phyloP scores from a whole-genome alignment of 2,113 vertebrate species.

The Scomber colias region DNA sequence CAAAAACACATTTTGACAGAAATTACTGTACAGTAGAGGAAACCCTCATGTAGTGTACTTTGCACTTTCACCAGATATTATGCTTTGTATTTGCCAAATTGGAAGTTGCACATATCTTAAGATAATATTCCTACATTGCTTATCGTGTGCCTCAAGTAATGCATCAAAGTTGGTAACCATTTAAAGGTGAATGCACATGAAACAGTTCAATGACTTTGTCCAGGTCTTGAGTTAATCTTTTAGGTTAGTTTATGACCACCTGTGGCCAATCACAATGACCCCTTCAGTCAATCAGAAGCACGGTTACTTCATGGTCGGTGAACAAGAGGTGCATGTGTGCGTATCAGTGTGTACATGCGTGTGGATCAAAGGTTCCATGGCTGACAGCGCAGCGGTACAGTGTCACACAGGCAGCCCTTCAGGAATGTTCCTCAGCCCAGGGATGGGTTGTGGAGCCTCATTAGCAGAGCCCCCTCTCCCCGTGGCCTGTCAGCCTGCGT shows the following conservation, averaged over 20 bases:
- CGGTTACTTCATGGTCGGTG: conserved; percentile 70
- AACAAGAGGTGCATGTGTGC: conserved; percentile 58
- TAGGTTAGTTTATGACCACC: conserved; percentile 57
- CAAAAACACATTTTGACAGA: conserved; percentile 43
- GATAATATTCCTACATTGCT: conserved; percentile 1
- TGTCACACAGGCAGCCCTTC: conserved; percentile 78
- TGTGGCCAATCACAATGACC: conserved; percentile 63
- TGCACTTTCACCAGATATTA: conserved; percentile 11
- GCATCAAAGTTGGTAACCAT: background rate
- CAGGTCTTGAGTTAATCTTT: conserved; percentile 50
- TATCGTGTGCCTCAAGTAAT: conserved; percentile 1
- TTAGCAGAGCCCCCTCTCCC: conserved; percentile 87
- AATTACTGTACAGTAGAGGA: conserved; percentile 29
- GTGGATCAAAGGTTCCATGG: conserved; percentile 69
- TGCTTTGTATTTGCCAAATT: conserved; percentile 31
- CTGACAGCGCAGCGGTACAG: conserved; percentile 75
- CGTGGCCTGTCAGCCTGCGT: conserved; percentile 89
- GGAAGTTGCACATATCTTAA: conserved; percentile 6
- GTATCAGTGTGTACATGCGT: conserved; percentile 48
- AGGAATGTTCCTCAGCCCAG: conserved; percentile 80
- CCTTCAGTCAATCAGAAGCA: conserved; percentile 64
- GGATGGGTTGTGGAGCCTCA: conserved; percentile 86
- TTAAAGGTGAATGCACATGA: background rate
- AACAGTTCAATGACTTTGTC: conserved; percentile 18
- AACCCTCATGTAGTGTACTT: conserved; percentile 18